These are phyloP conservation scores for Anabas testudineus DNA, from an alignment of 2,797 vertebrate genomes.

Conservation along the genomic window DNA sequence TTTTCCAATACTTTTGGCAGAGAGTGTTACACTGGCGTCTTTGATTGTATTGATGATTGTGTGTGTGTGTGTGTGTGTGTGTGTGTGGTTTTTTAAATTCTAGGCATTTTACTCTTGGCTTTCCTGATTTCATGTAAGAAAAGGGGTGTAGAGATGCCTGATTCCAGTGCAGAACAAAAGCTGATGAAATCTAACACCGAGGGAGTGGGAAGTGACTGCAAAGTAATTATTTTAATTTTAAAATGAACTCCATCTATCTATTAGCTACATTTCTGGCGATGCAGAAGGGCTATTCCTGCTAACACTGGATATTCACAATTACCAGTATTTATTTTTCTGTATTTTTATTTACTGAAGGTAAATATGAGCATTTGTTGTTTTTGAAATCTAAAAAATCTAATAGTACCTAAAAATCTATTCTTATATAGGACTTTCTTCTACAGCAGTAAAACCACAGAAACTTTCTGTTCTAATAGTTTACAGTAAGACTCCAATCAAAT, in stretches of 20 bases:
- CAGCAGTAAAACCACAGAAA: no score
- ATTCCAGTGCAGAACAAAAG: not conserved
- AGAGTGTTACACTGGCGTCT: no score
- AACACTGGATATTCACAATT: no score
- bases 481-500: not conserved
- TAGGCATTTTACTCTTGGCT: slow-evolving; percentile 60
- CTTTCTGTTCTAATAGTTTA: not conserved
- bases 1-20: no score
- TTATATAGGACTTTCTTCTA: no score
- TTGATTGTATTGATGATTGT: not conserved
- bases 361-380: not conserved
- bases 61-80: slow-evolving; percentile 4
- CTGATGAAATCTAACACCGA: slow-evolving; percentile 70
- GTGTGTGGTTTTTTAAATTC: not conserved
- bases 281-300: no score
- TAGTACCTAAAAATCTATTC: not conserved
- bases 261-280: no score
- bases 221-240: slow-evolving; percentile 51
- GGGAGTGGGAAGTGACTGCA: slow-evolving; percentile 72
- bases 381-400: not conserved
- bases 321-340: no score
- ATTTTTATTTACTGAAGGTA: no score
- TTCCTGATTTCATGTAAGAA: slow-evolving; percentile 59
- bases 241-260: not conserved
- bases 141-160: not conserved